Base-by-base conservation (phyloP, 2,888 invertebrate genomes). In the Drosophila histrio region DNA sequence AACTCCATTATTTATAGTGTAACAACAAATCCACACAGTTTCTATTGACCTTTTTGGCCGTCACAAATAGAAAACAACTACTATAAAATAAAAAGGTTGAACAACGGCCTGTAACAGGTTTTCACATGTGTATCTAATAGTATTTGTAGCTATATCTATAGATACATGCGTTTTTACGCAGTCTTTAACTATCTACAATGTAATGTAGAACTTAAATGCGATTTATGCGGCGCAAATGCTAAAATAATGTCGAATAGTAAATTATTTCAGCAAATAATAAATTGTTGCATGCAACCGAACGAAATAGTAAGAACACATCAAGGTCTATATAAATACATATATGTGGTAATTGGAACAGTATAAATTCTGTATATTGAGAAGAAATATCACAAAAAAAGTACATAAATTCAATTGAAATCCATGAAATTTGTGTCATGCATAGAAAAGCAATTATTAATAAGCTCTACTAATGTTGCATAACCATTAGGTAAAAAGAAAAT, bases 31-130 rank as follows among this genome's bases (percentile, higher is more conserved):
- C 15, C 22, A 24, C 6, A 2, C 9, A 19, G n/a, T 41, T 38
- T 38, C 28, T 17, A 17, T 61, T 67, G 53, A 68, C 43, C 46
- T 57, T 53, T 69, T 19, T n/a, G 8, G 7, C 36, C 24, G 32
- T 11, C 32, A 28, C 15, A 43, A 30, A 9, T 30, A 30, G 30
- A 22, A 22, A 47, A 49, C 22, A 22, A 11, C 2, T 13, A 30
- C n/a, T n/a, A n/a, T n/a, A 24, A n/a, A 30, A 41, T 13, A 32
- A 52, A 60, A 36, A n/a, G 22, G n/a, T 49, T 52, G 5, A 71
- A 15, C 30, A 47, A 36, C 13, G 26, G 50, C 34, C 44, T 32
- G 32, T 50, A 66, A 72, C 74, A 52, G 72, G 72, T 74, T 54
- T 57, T 53, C 24, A 44, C 41, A 63, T 26, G 26, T 21, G 17